phyloP scores from a whole-genome alignment of 2,113 vertebrate species.

The Glaucidium brasilianum region DNA sequence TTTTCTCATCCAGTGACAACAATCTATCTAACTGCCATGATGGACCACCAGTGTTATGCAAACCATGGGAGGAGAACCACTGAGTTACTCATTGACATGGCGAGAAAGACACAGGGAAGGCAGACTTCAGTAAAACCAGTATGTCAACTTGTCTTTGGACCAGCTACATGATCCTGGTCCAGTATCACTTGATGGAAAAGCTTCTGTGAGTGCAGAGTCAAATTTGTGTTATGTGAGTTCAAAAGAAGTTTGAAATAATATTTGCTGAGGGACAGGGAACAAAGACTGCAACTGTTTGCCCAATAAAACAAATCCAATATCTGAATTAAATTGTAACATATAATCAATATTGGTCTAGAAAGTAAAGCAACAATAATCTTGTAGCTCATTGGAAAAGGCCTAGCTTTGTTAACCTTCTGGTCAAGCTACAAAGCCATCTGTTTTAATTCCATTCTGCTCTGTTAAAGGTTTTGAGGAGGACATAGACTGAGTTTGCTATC shows the following conservation, averaged over 20 bases:
- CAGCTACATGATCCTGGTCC: background rate
- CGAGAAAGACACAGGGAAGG: background rate
- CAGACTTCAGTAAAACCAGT: background rate
- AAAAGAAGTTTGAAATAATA: conserved; percentile 32
- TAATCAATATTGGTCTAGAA: conserved; percentile 36
- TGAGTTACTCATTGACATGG: rapidly evolving
- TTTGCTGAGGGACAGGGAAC: background rate
- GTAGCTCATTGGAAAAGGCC: background rate
- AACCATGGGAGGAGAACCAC: background rate
- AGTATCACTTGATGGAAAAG: background rate
- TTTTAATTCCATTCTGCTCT: background rate
- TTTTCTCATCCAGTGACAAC: background rate
- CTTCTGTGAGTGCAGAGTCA: background rate
- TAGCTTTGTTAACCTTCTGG: conserved; percentile 26
- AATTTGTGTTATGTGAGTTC: background rate
- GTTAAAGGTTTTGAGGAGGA: background rate
- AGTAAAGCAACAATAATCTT: conserved; percentile 13
- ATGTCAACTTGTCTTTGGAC: background rate
- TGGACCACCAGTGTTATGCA: background rate
- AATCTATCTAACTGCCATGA: background rate
- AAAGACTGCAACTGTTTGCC: conserved; percentile 6
- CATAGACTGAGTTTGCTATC: background rate
- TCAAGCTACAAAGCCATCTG: background rate
- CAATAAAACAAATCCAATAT: conserved; percentile 41
- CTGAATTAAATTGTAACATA: conserved; percentile 4